These are phyloP conservation scores for Porites australiensis DNA, from an alignment of 64 coral and sea anemone genomes.

Conservation along the genomic window DNA sequence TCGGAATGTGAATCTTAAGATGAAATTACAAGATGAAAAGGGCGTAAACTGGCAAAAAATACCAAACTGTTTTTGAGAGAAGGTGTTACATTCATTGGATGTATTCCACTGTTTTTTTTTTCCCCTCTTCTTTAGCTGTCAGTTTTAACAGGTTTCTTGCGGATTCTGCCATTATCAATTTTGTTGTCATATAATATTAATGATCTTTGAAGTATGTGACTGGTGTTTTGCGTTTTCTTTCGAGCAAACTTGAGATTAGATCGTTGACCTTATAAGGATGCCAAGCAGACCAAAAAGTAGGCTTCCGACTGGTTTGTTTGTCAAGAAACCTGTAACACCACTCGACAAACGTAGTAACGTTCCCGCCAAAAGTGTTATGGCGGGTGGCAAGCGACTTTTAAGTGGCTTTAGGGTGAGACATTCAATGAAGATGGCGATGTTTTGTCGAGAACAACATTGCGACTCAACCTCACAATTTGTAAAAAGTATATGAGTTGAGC, in stretches of 20 bases:
- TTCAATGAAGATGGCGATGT: not conserved
- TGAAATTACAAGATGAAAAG: not conserved
- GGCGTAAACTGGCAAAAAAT: not conserved
- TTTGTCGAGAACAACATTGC: too few relatives aligned
- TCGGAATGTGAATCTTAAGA: not conserved
- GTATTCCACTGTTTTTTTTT: not conserved
- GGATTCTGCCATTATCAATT: constrained; percentile 25
- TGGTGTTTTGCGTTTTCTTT: constrained; percentile 7
- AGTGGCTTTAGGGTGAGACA: not conserved
- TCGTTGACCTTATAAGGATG: not conserved
- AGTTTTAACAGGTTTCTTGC: not conserved
- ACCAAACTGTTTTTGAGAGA: not conserved
- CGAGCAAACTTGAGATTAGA: not conserved
- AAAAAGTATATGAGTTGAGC: not conserved
- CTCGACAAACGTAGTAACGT: not conserved
- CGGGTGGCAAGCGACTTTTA: constrained; percentile 27
- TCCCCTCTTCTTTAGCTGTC: not conserved
- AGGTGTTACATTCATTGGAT: not conserved
- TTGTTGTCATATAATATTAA: constrained; percentile 46
- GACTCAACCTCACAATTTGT: too few relatives aligned
- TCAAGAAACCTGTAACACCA: not conserved
- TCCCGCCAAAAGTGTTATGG: not conserved
- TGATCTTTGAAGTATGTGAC: not conserved
- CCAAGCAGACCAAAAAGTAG: not conserved
- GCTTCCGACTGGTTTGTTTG: constrained; percentile 1